A percentile compares a stretch with the other conserved stretches of the same genome.
Conservation (phyloP, 2,888 invertebrate genomes). For the Agrochola macilenta region DNA sequence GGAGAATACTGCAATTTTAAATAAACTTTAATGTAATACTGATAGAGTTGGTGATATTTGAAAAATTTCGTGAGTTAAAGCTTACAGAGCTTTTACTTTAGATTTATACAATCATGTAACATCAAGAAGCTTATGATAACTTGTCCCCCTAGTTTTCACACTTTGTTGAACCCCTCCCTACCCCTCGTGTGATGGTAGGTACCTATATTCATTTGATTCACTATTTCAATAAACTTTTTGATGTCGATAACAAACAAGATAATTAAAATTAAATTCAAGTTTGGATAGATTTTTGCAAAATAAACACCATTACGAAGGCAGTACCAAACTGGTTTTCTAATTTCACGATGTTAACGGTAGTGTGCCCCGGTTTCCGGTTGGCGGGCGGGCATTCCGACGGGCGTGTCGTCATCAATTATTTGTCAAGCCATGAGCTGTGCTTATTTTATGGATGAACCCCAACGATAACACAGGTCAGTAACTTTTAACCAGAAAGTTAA, state of each 20-base stretch:
- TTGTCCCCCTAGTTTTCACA: background rate
- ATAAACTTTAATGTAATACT: background rate
- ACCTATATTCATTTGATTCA: background rate
- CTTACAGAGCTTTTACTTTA: background rate
- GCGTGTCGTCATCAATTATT: slow-evolving; percentile 85
- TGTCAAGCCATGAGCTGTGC: slow-evolving; percentile 73
- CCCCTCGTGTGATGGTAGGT: background rate
- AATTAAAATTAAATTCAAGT: slow-evolving; percentile 35
- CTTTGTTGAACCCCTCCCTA: background rate
- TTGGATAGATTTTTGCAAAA: slow-evolving; percentile 56
- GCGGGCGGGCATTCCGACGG: slow-evolving; percentile 81
- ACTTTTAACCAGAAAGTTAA: slow-evolving; percentile 41
- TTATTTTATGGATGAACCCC: slow-evolving; percentile 64
- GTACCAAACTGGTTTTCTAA: slow-evolving; percentile 82
- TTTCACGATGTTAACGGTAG: slow-evolving; percentile 86
- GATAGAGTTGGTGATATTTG: background rate
- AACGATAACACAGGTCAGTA: slow-evolving; percentile 68
- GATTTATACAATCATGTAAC: background rate
- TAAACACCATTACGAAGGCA: slow-evolving; percentile 65
- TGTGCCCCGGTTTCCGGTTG: slow-evolving; percentile 85
- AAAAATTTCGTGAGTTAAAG: background rate
- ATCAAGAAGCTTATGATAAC: background rate
- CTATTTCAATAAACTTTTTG: slow-evolving; percentile 15
- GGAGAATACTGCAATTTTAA: background rate
- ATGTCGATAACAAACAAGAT: slow-evolving; percentile 11